Base-by-base conservation (phyloP, 2,888 invertebrate genomes). In the Phalera bucephala region DNA sequence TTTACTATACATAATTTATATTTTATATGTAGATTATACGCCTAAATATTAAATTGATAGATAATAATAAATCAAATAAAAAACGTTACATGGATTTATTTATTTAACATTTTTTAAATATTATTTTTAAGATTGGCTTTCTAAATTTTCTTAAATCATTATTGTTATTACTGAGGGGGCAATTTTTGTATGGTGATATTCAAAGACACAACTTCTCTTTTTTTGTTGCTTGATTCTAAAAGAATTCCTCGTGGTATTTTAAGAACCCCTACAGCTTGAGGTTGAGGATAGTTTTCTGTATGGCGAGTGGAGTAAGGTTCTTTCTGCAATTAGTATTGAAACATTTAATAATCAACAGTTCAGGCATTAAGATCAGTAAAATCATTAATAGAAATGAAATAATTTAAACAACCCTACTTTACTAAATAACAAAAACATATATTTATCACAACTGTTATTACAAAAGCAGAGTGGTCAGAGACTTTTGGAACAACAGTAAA, bases 1-100 rank as follows among this genome's bases (percentile, higher is more conserved):
- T 36, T 63, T 90, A 40, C 14, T 84, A 15, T 90, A 90, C 58
- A 77, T 87, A 23, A 54, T 90, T 40, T 90, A 90, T 59, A 83
- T 89, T 67, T 72, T 89, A 36, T 88, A 84, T 56, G 65, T 72
- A 33, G 86, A 88, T 61, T 84, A 79, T 52, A 79, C 70, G 42
- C 80, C 83, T 45, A 82, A 80, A 59, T 66, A 43, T 41, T 50
- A 23, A n/a, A 23, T 4, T n/a, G 52, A 43, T 20, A 33, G 55
- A 42, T 35, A 46, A 34, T 37, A 1, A 32, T 34, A 47, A 27
- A 22, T 22, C 14, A 5, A 31, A 36, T 30, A 17, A 21, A 42
- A 33, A 31, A 32, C 27, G 14, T 28, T 36, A 25, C 28, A 25
- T 14, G n/a, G 25, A n/a, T 25, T 25, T 27, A 27, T 9, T 27